Base-by-base conservation (phyloP, 2,113 vertebrate species). In the Formicarius rufipectus region DNA sequence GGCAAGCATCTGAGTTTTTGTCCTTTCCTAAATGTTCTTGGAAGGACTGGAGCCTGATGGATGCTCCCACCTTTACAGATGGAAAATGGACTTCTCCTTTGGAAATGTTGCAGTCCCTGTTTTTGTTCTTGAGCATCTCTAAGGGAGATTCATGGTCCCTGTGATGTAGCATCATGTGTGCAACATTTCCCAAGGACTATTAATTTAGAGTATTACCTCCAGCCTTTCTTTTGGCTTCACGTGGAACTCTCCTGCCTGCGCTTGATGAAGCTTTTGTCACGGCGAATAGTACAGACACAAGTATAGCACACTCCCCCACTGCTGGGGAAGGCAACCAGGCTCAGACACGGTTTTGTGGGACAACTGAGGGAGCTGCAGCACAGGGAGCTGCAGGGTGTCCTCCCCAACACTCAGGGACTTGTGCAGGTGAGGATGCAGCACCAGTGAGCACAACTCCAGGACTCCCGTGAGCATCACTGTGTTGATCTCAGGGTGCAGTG, bases 341-440 rank as follows among this genome's bases (percentile, higher is more conserved):
- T 82, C 66, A 82, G 59, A 4, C 1, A 4, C 6, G 14, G 23
- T 9, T 71, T 33, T 58, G 74, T 35, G 55, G 42, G 10, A 58
- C 19, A 44, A 12, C 52, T 15, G 25, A 24, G 45, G 28, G 8
- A 80, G 45, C 39, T 75, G 50, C 28, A 73, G 75, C 28, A 21
- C 56, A 27, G 45, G n/a, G 27, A 33, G 28, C 35, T 3, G 0
- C 45, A 50, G 60, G n/a, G 22, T 72, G 20, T 50, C 11, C 53
- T 27, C 17, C 22, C 7, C 1, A 1, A 14, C 37, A 77, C 0
- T 0, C 47, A 16, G 44, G 59, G 39, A 19, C 44, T 37, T 0
- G 0, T 31, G 81, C 33, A 52, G 78, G 39, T 40, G 52, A 67
- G 78, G 58, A n/a, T 0, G 1, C 49, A 67, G 84, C 40, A 4